Percentiles rank a stretch among this genome's conserved stretches.
These are phyloP conservation scores for Apomyelois bistriatella DNA, from an alignment of 2,888 invertebrate species.

Conservation along the genomic window DNA sequence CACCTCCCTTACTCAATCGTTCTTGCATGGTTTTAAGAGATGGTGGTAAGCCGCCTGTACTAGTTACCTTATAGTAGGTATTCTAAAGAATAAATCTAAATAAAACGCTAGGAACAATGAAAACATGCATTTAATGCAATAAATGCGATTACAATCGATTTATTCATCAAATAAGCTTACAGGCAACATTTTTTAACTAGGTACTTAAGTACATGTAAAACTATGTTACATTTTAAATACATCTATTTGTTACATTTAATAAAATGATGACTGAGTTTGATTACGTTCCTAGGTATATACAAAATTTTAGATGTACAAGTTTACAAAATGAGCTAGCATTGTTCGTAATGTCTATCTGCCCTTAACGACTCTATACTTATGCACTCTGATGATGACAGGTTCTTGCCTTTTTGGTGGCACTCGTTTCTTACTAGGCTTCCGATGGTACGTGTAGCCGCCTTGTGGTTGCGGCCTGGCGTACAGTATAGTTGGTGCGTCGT, in stretches of 20 bases:
- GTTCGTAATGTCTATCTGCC: slow-evolving; percentile 24
- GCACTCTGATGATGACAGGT: slow-evolving; percentile 56
- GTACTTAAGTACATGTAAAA: slow-evolving; percentile 20
- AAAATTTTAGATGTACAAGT: background rate
- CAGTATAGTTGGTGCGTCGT: slow-evolving; percentile 40
- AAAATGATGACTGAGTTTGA: slow-evolving; percentile 1
- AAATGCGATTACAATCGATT: slow-evolving; percentile 14
- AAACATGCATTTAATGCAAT: slow-evolving; percentile 16
- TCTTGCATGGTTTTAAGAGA: no score
- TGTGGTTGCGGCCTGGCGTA: slow-evolving; percentile 56
- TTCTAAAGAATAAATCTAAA: no score
- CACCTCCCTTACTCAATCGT: no score
- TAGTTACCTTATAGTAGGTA: no score
- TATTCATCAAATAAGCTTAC: slow-evolving; percentile 5
- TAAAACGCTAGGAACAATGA: background rate
- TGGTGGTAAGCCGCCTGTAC: no score
- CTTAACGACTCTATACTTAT: slow-evolving; percentile 53
- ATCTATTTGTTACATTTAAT: slow-evolving; percentile 11
- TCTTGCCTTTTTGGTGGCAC: slow-evolving; percentile 22
- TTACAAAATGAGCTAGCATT: slow-evolving; percentile 4
- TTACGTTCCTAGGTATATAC: background rate
- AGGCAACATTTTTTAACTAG: slow-evolving; percentile 16
- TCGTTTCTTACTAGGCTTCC: slow-evolving; percentile 30
- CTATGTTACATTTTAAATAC: background rate
- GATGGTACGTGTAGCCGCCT: slow-evolving; percentile 59